Conservation (phyloP, 2,797 vertebrate genomes). For the Pteropus rufus region DNA sequence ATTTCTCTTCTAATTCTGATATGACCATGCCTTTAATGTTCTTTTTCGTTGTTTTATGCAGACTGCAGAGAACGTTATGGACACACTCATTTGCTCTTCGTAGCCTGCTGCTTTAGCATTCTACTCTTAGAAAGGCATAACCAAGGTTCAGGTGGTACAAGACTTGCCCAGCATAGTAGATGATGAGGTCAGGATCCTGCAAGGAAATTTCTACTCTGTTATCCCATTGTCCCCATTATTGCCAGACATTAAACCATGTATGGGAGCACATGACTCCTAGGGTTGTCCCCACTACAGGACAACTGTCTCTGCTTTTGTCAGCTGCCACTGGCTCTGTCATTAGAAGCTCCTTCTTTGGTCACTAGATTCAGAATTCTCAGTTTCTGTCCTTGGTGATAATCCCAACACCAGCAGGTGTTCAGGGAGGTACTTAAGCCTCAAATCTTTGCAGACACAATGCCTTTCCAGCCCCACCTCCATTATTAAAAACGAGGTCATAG, state of each 20-base stretch:
- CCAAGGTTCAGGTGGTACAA: not conserved
- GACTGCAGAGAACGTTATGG: not conserved
- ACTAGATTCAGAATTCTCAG: not conserved
- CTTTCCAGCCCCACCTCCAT: too few species aligned
- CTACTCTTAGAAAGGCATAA: not conserved
- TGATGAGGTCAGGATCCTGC: not conserved
- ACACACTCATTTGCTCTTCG: not conserved
- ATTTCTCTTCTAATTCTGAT: not conserved
- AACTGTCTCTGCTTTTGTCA: not conserved
- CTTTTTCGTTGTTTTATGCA: not conserved
- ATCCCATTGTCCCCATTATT: not conserved
- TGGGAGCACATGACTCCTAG: not conserved
- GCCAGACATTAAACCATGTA: not conserved
- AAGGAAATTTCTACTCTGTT: not conserved
- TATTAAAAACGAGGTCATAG: not conserved
- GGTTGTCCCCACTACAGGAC: not conserved
- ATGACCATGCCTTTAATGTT: not conserved
- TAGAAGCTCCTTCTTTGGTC: not conserved
- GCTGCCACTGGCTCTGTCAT: not conserved
- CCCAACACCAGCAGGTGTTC: not conserved
- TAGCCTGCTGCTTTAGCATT: not conserved
- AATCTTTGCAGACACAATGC: not conserved
- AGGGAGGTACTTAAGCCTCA: not conserved
- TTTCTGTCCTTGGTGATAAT: not conserved
- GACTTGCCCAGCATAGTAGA: not conserved